Percentiles rank a stretch among this genome's conserved stretches.
Conservation (phyloP, 2,888 invertebrate genomes). For the Sepiola atlantica region DNA sequence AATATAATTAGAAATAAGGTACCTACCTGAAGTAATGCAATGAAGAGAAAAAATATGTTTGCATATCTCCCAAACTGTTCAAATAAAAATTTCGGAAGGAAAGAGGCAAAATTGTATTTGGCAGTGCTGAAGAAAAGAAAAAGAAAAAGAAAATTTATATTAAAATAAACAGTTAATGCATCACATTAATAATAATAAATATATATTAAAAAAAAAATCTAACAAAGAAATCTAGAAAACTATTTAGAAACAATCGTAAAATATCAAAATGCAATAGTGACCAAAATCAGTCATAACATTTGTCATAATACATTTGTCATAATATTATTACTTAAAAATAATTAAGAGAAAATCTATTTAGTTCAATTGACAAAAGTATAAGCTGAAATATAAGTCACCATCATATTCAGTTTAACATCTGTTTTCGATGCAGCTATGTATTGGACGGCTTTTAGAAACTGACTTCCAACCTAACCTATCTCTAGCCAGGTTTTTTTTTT, state of each 20-base stretch:
- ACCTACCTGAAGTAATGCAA: conserved; percentile 90
- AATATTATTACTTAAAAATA: no score
- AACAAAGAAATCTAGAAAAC: neutral
- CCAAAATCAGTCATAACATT: neutral
- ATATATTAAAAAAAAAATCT: neutral
- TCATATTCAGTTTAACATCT: no score
- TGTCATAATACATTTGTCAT: no score
- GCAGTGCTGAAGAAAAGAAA: conserved; percentile 84
- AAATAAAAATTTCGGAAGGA: conserved; percentile 97
- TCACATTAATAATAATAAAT: neutral
- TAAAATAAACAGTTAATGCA: neutral
- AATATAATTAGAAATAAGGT: neutral
- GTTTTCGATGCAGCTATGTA: no score
- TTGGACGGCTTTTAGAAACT: no score
- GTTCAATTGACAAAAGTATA: no score
- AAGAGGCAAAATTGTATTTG: conserved; percentile 89
- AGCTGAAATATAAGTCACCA: no score
- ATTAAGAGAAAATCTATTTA: no score
- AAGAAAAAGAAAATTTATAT: neutral
- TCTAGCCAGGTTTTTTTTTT: no score
- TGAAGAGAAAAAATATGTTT: conserved; percentile 98
- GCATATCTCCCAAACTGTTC: conserved; percentile 99
- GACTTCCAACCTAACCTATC: no score
- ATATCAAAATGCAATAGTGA: no score
- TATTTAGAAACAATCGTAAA: neutral